Percentiles rank a stretch among this genome's conserved stretches.
Evolutionary conservation across 2,888 invertebrate species (phyloP).

Genomic region (Tromatobia lineatoria): DNA sequence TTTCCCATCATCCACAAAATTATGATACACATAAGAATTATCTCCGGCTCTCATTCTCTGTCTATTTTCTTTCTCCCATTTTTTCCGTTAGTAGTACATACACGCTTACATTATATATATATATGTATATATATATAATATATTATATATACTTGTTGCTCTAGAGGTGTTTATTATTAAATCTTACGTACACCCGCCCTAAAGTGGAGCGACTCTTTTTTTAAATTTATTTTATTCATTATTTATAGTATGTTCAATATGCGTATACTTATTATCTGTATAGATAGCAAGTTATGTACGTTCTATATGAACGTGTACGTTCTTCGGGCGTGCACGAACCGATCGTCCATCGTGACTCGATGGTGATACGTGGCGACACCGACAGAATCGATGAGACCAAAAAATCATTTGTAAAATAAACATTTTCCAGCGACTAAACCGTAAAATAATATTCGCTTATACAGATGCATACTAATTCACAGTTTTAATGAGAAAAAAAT

Average conservation of each 20-base stretch:
- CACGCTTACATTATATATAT: slow-evolving; percentile 54
- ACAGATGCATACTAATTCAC: background rate
- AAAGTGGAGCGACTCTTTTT: slow-evolving; percentile 38
- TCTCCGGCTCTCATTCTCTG: slow-evolving; percentile 58
- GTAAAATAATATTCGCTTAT: slow-evolving; percentile 16
- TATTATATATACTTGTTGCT: slow-evolving; percentile 54
- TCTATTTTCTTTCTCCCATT: slow-evolving; percentile 42
- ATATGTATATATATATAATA: slow-evolving; percentile 38
- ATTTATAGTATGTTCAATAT: slow-evolving; percentile 63
- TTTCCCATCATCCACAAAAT: slow-evolving; percentile 43
- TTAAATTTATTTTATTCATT: slow-evolving; percentile 45
- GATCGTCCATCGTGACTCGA: slow-evolving; percentile 17
- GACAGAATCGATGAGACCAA: slow-evolving; percentile 4
- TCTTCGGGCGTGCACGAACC: slow-evolving; percentile 35
- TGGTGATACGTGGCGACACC: slow-evolving; percentile 7
- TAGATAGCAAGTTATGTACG: slow-evolving; percentile 29
- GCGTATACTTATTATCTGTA: slow-evolving; percentile 44
- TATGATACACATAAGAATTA: slow-evolving; percentile 72
- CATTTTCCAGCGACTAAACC: slow-evolving; percentile 2
- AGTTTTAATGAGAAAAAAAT: slow-evolving; percentile 18
- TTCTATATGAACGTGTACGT: slow-evolving; percentile 43
- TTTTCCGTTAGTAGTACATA: slow-evolving; percentile 42
- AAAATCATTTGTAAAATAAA: slow-evolving; percentile 4
- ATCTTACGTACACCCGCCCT: slow-evolving; percentile 53
- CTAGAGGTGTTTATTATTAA: slow-evolving; percentile 47